Base-by-base conservation (phyloP, 2,113 vertebrate species). In the Hippocampus barbouri region DNA sequence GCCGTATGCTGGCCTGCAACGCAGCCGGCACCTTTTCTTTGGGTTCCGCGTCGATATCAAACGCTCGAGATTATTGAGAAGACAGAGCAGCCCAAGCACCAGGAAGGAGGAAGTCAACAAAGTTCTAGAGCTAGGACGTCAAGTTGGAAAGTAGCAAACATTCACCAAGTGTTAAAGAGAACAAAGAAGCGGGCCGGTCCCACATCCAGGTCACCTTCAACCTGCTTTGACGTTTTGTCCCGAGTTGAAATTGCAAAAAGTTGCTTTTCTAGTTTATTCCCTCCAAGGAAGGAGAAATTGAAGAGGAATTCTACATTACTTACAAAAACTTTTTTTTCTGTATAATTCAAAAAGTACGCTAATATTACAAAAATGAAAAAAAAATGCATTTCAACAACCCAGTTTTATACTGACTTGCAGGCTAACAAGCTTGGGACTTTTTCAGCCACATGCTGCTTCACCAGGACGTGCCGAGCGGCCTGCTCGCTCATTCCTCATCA, bases 21-120 rank as follows among this genome's bases (percentile, higher is more conserved):
- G 53, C 16, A 11, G 21, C 53, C 53, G 53, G 21, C 53, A 10
- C 16, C 53, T 56, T 56, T n/a, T 23, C 53, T 20, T 1, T 7
- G 18, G 49, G 1, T 38, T 18, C 49, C 16, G 18, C 15, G 49
- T 20, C 16, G 18, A 51, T 20, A 5, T 51, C 49, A 21, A 56
- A 56, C 21, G 53, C 15, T 56, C 10, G 2, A n/a, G 5, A 56
- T 56, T 56, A n/a, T 56, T n/a, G 21, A 56, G 53, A 56, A 10
- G 53, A 23, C 53, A 56, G 79, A 81, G 76, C 68, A 77, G 68
- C 72, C 64, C 21, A 68, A 70, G 63, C 68, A 72, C 66, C 30
- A 56, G 6, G 43, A 18, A 49, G 47, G 47, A 18, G 65, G 38
- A 45, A 71, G 56, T 23, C 43, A 27, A 47, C n/a, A 8, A 23